Evolutionary conservation across 2,797 vertebrate genomes (phyloP).

Genomic region (Pampus argenteus): DNA sequence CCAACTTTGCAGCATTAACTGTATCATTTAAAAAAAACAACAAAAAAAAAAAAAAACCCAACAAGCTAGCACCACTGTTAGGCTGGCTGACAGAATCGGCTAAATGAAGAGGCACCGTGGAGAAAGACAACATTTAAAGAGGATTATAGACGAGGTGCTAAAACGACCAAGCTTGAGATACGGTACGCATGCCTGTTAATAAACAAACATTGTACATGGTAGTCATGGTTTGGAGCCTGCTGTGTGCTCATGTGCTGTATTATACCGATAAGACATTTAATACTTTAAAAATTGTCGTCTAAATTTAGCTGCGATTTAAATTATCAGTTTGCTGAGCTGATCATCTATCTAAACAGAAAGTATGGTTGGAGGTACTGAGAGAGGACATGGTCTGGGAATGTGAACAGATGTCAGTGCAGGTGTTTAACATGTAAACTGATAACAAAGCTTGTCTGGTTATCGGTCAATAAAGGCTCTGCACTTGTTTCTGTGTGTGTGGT

Average conservation of each 20-base stretch:
- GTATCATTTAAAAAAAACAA: slow-evolving; percentile 73
- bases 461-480: slow-evolving; percentile 16
- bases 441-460: slow-evolving; percentile 4
- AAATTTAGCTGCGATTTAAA: slow-evolving; percentile 59
- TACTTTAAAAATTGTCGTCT: slow-evolving; percentile 54
- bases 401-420: slow-evolving; percentile 8
- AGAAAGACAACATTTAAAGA: slow-evolving; percentile 69
- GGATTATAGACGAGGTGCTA: slow-evolving; percentile 72
- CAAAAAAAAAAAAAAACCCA: too few species aligned
- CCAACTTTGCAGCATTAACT: slow-evolving; percentile 56
- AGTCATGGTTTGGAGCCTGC: slow-evolving; percentile 41
- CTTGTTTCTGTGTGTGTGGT: slow-evolving; percentile 8
- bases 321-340: slow-evolving; percentile 38
- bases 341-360: slow-evolving; percentile 36
- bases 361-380: slow-evolving; percentile 25
- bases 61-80: slow-evolving; percentile 36
- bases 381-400: slow-evolving; percentile 32
- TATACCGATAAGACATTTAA: slow-evolving; percentile 58
- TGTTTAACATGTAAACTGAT: slow-evolving; percentile 37
- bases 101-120: slow-evolving; percentile 57
- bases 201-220: slow-evolving; percentile 51
- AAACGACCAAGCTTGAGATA: slow-evolving; percentile 56
- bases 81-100: slow-evolving; percentile 48
- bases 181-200: slow-evolving; percentile 53
- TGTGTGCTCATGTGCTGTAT: slow-evolving; percentile 52